A percentile compares a stretch with the other conserved stretches of the same genome.
phyloP scores from a whole-genome alignment of 2,113 vertebrate species.

The Muscicapa adusta region DNA sequence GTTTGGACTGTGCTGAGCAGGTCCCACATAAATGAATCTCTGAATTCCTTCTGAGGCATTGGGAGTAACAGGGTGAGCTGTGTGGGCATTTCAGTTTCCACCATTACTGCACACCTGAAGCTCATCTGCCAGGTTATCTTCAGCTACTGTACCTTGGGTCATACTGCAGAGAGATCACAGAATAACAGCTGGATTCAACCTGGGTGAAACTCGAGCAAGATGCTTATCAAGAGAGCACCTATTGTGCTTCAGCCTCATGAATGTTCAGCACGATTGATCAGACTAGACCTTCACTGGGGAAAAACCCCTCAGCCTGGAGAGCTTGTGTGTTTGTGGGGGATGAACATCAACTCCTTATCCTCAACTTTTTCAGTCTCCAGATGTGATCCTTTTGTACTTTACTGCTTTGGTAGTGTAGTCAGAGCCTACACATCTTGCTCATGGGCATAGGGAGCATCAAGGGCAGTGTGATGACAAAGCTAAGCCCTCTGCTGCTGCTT shows the following conservation, averaged over 20 bases:
- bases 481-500: background rate
- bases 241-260: background rate
- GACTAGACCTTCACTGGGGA: background rate
- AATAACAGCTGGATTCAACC: background rate
- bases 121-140: background rate
- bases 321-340: background rate
- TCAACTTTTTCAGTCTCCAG: background rate
- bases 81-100: background rate
- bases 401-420: background rate
- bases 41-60: background rate
- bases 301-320: background rate
- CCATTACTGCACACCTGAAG: background rate
- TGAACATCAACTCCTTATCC: background rate
- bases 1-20: background rate
- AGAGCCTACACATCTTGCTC: background rate
- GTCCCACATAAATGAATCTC: background rate
- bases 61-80: background rate
- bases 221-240: background rate
- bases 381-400: background rate
- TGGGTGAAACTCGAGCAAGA: background rate
- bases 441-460: background rate
- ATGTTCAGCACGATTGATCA: background rate
- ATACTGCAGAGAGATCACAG: background rate
- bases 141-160: background rate
- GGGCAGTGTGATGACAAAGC: background rate